These are phyloP conservation scores for Hippocampus zosterae DNA, from an alignment of 2,113 vertebrate genomes.

Conservation along the genomic window DNA sequence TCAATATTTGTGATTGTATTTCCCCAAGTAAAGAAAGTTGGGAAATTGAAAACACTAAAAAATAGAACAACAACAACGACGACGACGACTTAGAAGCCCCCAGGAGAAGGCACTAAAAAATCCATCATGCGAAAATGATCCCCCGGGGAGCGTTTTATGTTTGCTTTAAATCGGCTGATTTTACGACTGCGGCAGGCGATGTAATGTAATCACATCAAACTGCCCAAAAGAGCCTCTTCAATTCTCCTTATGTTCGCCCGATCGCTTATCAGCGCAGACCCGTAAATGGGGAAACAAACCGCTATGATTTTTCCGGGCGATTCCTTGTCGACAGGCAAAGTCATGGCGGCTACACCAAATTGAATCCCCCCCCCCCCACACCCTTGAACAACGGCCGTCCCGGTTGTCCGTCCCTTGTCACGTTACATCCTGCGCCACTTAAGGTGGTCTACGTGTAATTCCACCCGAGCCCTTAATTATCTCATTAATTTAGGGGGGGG, in stretches of 20 bases:
- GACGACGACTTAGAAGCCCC: not conserved
- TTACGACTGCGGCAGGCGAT: conserved; percentile 46
- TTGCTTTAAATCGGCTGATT: conserved; percentile 52
- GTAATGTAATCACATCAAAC: conserved; percentile 54
- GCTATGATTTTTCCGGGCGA: conserved; percentile 16
- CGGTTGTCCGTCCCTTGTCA: conserved; percentile 14
- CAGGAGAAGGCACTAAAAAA: conserved; percentile 7
- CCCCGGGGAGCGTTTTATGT: conserved; percentile 47
- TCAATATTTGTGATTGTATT: conserved; percentile 6
- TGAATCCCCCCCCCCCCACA: not conserved
- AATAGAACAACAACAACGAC: not conserved
- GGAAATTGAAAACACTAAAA: conserved; percentile 9
- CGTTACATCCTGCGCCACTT: conserved; percentile 36
- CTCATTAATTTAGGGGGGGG: conserved; percentile 70
- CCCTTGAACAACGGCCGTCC: conserved; percentile 9
- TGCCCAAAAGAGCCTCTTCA: conserved; percentile 38
- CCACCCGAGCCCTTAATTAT: conserved; percentile 73
- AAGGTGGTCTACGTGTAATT: conserved; percentile 67
- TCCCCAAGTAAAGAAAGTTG: conserved; percentile 4
- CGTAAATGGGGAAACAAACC: conserved; percentile 30
- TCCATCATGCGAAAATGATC: conserved; percentile 49
- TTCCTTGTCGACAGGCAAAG: not conserved
- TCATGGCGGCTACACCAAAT: not conserved
- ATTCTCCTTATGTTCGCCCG: conserved; percentile 43
- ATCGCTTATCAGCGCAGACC: conserved; percentile 22